These are phyloP conservation scores for Melolontha melolontha DNA, from an alignment of 2,888 invertebrate genomes.

Conservation along the genomic window DNA sequence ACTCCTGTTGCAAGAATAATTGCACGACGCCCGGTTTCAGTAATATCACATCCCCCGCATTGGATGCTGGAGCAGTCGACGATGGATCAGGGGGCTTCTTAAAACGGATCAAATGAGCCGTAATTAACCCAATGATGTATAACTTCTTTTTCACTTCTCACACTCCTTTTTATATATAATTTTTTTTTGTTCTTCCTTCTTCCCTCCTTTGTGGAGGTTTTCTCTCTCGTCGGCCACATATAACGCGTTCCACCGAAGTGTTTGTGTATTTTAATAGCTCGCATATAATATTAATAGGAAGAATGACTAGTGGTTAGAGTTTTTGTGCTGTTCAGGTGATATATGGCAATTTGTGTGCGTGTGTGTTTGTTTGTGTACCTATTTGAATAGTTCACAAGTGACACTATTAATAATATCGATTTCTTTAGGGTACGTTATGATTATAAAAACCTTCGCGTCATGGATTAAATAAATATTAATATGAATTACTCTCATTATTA, in stretches of 20 bases:
- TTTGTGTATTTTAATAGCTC: conserved; percentile 1
- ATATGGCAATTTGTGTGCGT: too few relatives aligned
- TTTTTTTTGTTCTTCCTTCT: not conserved
- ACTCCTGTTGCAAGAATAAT: conserved; percentile 32
- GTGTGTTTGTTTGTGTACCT: conserved; percentile 1
- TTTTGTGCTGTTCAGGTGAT: too few relatives aligned
- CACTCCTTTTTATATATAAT: not conserved
- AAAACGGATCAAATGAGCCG: conserved; percentile 42
- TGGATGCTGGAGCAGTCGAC: conserved; percentile 12
- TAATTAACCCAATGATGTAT: conserved; percentile 44
- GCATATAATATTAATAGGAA: conserved; percentile 15
- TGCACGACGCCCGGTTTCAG: not conserved
- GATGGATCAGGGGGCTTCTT: conserved; percentile 36
- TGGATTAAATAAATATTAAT: conserved; percentile 5
- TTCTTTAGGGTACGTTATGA: not conserved
- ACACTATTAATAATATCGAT: conserved; percentile 7
- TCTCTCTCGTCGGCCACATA: too few relatives aligned
- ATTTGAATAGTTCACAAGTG: conserved; percentile 13
- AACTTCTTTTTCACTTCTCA: conserved; percentile 39
- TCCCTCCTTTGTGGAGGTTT: not conserved
- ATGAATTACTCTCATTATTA: conserved; percentile 13
- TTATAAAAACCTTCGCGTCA: not conserved
- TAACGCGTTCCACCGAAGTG: not conserved
- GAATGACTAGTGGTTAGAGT: not conserved
- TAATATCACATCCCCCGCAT: not conserved